Conservation (phyloP, 2,888 invertebrate species). For the Eumerus sabulonum region DNA sequence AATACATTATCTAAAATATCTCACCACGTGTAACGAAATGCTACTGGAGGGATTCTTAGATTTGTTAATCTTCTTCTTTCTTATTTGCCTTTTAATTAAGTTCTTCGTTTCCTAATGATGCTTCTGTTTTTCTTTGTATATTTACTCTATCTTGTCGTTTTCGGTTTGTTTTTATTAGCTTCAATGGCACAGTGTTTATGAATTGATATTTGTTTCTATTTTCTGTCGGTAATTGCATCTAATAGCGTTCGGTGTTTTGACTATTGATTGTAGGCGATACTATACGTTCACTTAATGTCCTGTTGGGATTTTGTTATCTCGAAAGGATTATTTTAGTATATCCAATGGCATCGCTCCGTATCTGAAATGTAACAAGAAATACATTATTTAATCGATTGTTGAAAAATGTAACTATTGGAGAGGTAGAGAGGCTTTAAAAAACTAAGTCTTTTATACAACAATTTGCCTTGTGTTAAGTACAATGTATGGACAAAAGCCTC, state of each 20-base stretch:
- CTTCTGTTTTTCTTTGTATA: constrained; percentile 29
- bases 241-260: constrained; percentile 41
- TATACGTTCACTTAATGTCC: no score
- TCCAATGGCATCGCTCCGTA: constrained; percentile 22
- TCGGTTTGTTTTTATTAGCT: constrained; percentile 19
- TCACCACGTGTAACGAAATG: constrained; percentile 62
- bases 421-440: no score
- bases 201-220: constrained; percentile 12
- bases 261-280: constrained; percentile 16
- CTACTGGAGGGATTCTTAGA: constrained; percentile 63
- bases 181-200: constrained; percentile 50
- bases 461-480: no score
- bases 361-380: constrained; percentile 24
- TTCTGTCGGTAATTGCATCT: constrained; percentile 42
- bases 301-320: no score
- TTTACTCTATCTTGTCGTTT: constrained; percentile 42
- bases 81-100: constrained; percentile 9
- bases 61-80: constrained; percentile 21
- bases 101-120: constrained; percentile 39
- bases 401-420: constrained; percentile 21
- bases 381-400: constrained; percentile 12
- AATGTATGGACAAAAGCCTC: no score
- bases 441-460: no score
- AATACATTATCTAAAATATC: background rate
- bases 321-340: background rate